Base-by-base conservation (phyloP, 2,888 invertebrate genomes). In the Campaea margaritaria region DNA sequence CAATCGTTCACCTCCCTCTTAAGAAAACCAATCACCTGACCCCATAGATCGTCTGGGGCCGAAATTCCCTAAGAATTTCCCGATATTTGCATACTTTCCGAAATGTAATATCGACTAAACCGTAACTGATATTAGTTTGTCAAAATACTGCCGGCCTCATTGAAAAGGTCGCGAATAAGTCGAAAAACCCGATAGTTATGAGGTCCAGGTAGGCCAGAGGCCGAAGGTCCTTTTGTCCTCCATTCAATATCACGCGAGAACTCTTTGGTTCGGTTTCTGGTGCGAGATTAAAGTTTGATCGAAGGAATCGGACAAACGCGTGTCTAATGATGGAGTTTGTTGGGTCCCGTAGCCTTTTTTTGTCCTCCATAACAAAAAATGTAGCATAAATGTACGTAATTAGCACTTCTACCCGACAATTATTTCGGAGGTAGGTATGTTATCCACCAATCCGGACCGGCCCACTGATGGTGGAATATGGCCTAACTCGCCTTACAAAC, bases 61-160 rank as follows among this genome's bases (percentile, higher is more conserved):
- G 21, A 34, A 28, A 36, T 46, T n/a, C 21, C 36, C 12, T 13
- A 16, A 47, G 46, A 31, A 39, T 39, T 27, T 52, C 34, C 41
- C 13, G 10, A 52, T 56, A 51, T 65, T 61, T 59, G 61, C 60
- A 47, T 58, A 51, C 53, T 38, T 36, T 13, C 34, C 27, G 45
- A 50, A 38, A 58, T 55, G 60, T 66, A 66, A 68, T 65, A 68
- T 64, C 62, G 47, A 28, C 55, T 51, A 46, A 49, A 15, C 60
- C 68, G 62, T 54, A 50, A 52, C 57, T 62, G 57, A 72, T 69
- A 72, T 72, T 70, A 70, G 67, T 72, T 70, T 68, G 65, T 68
- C 62, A 65, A 61, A 64, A 69, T 65, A 64, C 62, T 50, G 58
- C 52, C 50, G 41, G 12, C 38, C 27, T 65, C 65, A 64, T 66